Base-by-base conservation (phyloP, 1,140 invertebrate genomes). In the Aethina tumida region DNA sequence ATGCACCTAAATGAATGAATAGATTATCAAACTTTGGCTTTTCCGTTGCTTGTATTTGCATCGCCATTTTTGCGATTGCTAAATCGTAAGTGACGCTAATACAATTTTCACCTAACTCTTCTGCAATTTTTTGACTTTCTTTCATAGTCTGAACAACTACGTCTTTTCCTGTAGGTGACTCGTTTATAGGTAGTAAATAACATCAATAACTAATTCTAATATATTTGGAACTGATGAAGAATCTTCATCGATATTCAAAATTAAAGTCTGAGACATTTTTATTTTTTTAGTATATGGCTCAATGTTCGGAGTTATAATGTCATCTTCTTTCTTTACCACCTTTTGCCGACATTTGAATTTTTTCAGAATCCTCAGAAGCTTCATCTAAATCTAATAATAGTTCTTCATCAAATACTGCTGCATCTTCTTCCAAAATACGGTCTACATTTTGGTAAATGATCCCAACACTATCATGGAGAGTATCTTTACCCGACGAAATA, bases 401-500 rank as follows among this genome's bases (percentile, higher is more conserved):
- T n/a, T n/a, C n/a, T n/a, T n/a, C n/a, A n/a, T n/a, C n/a, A n/a
- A n/a, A n/a, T 34, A 19, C 31, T 19, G 5, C 18, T 18, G 3
- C 4, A n/a, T n/a, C n/a, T n/a, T n/a, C n/a, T n/a, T n/a, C n/a
- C n/a, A n/a, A n/a, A n/a, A n/a, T n/a, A n/a, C n/a, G n/a, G n/a
- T n/a, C n/a, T n/a, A n/a, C n/a, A n/a, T n/a, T 19, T 37, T 37
- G 26, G 18, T 37, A 28, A 28, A 37, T 17, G 14, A 29, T 29
- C 5, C 8, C 24, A 12, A 16, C n/a, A 16, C 60, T 68, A 25
- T 67, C 66, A 41, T 67, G 61, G 31, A 68, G 20, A 4, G 63
- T 68, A 38, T 63, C 60, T 45, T 62, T 65, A 14, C 65, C 64
- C 41, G 17, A 51, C 10, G 35, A 9, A 10, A 64, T 67, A 27